Base-by-base conservation (phyloP, 1,140 invertebrate genomes). In the Temnothorax nylanderi region DNA sequence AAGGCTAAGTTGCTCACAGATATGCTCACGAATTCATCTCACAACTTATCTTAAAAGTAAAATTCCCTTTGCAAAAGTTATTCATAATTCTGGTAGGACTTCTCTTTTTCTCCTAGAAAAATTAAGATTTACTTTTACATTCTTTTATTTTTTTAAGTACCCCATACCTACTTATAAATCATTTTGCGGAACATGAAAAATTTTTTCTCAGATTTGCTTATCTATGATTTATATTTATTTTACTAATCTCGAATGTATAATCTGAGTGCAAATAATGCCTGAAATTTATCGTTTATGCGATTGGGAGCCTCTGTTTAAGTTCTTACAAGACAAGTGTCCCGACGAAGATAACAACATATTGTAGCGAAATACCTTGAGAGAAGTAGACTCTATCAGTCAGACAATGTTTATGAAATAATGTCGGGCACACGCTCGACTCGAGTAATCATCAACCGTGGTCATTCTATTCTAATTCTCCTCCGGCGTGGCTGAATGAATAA, bases 381-480 rank as follows among this genome's bases (percentile, higher is more conserved):
- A 37, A 74, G 41, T 26, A 18, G 72, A 77, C 41, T 44, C 34
- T 75, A 32, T 67, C 47, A 26, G 62, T 78, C 26, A 18, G 21
- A 62, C 49, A 47, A 71, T 69, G 74, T 82, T 64, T 65, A 64
- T 84, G 72, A 86, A 76, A 75, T 85, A 76, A 89, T 80, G 49
- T n/a, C 26, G 41, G 74, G 64, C 88, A 80, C 87, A 75, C 75
- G 84, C 69, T 18, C 60, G 11, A 34, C 32, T 62, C 72, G 82
- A 77, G 49, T 54, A 18, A 86, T 84, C 71, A 32, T 56, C 56
- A 37, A 32, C 47, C 51, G 37, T 18, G 47, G 62, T 76, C 87
- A 69, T 77, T 89, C 77, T 82, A 85, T 89, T 90, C 88, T 54
- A 87, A 82, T 81, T 58, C 71, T 75, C 80, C 69, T 47, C n/a